These are phyloP conservation scores for Neotoma lepida DNA, from an alignment of 2,113 vertebrate species.

Conservation along the genomic window DNA sequence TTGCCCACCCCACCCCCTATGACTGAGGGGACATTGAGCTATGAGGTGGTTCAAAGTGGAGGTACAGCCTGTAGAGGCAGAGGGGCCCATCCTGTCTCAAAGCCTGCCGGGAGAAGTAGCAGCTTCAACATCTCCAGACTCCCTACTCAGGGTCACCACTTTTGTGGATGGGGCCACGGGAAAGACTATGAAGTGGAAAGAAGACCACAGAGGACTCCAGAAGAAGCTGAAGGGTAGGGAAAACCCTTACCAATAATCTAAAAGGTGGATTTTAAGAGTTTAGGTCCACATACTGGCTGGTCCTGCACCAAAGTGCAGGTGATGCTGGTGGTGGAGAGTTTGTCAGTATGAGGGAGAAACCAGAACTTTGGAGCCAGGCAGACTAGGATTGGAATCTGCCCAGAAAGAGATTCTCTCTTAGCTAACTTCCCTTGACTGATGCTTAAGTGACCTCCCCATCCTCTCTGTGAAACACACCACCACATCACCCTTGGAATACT, in stretches of 20 bases:
- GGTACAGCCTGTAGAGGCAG: too few relatives aligned
- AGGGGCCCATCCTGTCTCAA: not conserved
- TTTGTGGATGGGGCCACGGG: not conserved
- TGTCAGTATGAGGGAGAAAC: not conserved
- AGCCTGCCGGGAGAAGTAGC: not conserved
- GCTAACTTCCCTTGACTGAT: not conserved
- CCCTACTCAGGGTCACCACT: not conserved
- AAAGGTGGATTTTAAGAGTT: not conserved
- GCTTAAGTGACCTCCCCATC: not conserved
- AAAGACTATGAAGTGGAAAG: not conserved
- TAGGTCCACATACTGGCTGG: rapidly evolving
- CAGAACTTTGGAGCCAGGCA: not conserved
- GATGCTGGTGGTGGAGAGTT: not conserved
- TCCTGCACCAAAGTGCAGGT: not conserved
- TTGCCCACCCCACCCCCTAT: too few relatives aligned
- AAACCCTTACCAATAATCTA: not conserved
- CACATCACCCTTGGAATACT: not conserved
- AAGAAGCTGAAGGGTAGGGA: not conserved
- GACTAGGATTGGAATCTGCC: not conserved
- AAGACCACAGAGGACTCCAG: not conserved
- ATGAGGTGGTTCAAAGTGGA: not conserved
- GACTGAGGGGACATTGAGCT: not conserved
- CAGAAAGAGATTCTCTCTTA: not conserved
- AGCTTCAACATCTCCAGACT: not conserved
- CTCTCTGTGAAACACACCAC: not conserved